phyloP scores from a whole-genome alignment of 2,888 invertebrate genomes.

The Apomyelois bistriatella region DNA sequence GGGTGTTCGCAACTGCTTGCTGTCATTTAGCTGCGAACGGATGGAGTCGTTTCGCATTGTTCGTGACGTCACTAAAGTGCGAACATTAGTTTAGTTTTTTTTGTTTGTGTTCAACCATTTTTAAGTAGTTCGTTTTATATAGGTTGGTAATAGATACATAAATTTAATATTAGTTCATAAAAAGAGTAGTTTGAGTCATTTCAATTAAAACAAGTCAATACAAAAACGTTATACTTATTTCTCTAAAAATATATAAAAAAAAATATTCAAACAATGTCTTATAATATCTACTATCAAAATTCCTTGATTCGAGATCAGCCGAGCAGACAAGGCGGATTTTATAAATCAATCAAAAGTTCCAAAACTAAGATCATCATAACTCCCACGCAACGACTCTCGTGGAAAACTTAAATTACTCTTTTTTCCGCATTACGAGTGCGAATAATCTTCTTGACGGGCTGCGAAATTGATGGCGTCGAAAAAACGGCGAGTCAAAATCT shows the following conservation, averaged over 20 bases:
- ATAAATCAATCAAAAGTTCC: constrained; percentile 77
- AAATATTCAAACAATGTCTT: too few relatives aligned
- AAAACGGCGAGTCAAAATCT: constrained; percentile 67
- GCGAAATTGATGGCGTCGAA: constrained; percentile 76
- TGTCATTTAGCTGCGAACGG: constrained; percentile 33
- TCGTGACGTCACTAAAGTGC: constrained; percentile 14
- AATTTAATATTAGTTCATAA: too few relatives aligned
- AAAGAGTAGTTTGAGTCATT: too few relatives aligned
- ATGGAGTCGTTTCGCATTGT: constrained; percentile 12
- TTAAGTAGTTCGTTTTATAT: too few relatives aligned
- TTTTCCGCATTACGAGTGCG: constrained; percentile 77
- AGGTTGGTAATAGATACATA: too few relatives aligned
- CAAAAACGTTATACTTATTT: too few relatives aligned
- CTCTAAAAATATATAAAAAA: too few relatives aligned
- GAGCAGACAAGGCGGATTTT: constrained; percentile 52
- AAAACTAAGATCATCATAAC: constrained; percentile 79
- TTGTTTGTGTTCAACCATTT: too few relatives aligned
- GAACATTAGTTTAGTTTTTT: background rate
- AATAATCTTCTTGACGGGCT: constrained; percentile 79
- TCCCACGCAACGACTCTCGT: constrained; percentile 68
- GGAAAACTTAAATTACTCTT: constrained; percentile 78
- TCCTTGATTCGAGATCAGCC: constrained; percentile 39
- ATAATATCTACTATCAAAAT: background rate
- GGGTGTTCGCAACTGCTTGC: constrained; percentile 39
- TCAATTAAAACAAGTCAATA: too few relatives aligned